These are phyloP conservation scores for Piaya cayana DNA, from an alignment of 2,113 vertebrate species.

Conservation along the genomic window DNA sequence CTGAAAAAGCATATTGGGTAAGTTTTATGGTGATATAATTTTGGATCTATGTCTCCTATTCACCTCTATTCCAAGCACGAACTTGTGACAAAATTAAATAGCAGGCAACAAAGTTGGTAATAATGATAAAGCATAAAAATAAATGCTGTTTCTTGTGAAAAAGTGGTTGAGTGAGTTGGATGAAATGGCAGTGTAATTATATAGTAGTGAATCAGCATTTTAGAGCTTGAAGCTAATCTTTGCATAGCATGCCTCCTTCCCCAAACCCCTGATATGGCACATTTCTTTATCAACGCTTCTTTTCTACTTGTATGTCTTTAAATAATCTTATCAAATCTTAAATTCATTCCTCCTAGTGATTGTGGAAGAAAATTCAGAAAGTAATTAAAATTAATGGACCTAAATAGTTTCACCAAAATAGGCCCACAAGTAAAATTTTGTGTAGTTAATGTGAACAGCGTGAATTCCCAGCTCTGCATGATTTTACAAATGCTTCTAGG, in stretches of 20 bases:
- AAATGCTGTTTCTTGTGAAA: slow-evolving; percentile 19
- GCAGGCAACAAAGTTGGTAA: not conserved
- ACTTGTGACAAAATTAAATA: not conserved
- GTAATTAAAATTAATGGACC: not conserved
- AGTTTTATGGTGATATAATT: not conserved
- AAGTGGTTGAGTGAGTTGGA: not conserved
- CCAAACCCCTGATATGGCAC: not conserved
- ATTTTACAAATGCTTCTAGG: not conserved
- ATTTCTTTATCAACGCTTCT: not conserved
- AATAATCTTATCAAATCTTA: not conserved
- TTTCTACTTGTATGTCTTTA: slow-evolving; percentile 1
- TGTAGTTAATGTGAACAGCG: not conserved
- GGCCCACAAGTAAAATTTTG: not conserved
- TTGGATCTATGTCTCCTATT: not conserved
- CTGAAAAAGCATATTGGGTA: not conserved
- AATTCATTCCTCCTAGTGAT: not conserved
- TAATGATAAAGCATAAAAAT: slow-evolving; percentile 25
- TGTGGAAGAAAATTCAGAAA: not conserved
- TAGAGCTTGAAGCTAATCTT: slow-evolving; percentile 35
- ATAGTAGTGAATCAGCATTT: not conserved
- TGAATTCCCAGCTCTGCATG: not conserved
- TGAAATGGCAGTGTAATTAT: slow-evolving; percentile 31
- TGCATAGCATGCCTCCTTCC: not conserved
- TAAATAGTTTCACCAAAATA: not conserved
- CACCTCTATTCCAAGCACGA: not conserved